phyloP scores from a whole-genome alignment of 2,888 invertebrate species.

The Luperina nickerlii region DNA sequence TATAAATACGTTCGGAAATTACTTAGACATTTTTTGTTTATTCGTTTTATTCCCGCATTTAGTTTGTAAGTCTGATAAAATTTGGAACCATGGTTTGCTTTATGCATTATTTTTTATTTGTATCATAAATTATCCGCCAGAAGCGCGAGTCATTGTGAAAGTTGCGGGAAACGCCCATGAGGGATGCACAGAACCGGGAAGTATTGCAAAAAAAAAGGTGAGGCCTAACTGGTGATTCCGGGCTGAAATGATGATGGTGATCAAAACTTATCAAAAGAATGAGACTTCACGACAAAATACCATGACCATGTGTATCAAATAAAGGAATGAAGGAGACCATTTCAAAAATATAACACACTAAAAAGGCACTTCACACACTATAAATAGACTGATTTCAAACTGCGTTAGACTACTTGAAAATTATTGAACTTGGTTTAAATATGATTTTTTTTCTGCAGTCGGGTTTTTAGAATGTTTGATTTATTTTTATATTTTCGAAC shows the following conservation, averaged over 20 bases:
- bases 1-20: not conserved
- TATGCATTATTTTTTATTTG: not conserved
- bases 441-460: not conserved
- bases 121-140: not conserved
- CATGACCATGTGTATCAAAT: not conserved
- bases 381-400: not conserved
- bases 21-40: not conserved
- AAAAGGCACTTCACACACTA: not conserved
- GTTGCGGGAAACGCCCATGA: not conserved
- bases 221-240: not conserved
- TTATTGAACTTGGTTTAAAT: no score
- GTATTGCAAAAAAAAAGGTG: no score
- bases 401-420: not conserved
- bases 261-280: not conserved
- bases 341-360: not conserved
- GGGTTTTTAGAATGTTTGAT: not conserved
- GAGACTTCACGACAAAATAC: not conserved
- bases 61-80: not conserved
- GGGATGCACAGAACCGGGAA: not conserved
- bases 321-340: not conserved
- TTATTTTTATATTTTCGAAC: conserved; percentile 60
- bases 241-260: not conserved
- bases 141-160: not conserved
- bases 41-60: not conserved
- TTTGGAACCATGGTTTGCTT: not conserved